phyloP scores from a whole-genome alignment of 1,140 invertebrate genomes.

The Belonocnema kinseyi region DNA sequence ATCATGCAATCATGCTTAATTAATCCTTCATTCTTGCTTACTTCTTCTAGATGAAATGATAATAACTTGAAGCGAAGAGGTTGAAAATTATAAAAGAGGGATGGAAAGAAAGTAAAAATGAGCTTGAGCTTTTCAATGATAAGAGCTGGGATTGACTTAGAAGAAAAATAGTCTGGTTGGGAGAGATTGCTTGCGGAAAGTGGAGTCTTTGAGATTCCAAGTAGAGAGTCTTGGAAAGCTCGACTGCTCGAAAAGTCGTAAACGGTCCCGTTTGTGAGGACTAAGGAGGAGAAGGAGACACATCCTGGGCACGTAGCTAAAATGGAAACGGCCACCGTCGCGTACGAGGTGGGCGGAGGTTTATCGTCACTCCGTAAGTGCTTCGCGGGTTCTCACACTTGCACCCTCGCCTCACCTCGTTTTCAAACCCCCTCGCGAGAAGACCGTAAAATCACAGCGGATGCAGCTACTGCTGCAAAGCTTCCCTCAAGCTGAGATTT shows the following conservation, averaged over 20 bases:
- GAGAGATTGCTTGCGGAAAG: background rate
- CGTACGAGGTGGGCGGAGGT: slow-evolving; percentile 52
- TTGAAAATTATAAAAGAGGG: background rate
- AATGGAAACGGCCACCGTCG: slow-evolving; percentile 50
- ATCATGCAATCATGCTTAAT: too few relatives aligned
- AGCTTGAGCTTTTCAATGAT: slow-evolving; percentile 10
- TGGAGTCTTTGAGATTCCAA: slow-evolving; percentile 21
- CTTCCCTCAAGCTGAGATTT: background rate
- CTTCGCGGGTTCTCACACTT: slow-evolving; percentile 59
- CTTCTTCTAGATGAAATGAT: too few relatives aligned
- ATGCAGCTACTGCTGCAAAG: slow-evolving; percentile 39
- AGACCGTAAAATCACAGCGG: slow-evolving; percentile 56
- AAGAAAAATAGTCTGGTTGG: slow-evolving; percentile 20
- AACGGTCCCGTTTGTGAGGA: slow-evolving; percentile 46
- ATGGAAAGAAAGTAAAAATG: background rate
- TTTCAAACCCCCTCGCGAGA: slow-evolving; percentile 27
- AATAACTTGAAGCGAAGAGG: too few relatives aligned
- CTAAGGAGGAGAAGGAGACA: slow-evolving; percentile 39
- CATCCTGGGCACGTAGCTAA: slow-evolving; percentile 52
- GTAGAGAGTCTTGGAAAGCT: background rate
- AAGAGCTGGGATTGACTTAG: slow-evolving; percentile 35
- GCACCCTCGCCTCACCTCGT: background rate
- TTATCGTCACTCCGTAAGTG: slow-evolving; percentile 64
- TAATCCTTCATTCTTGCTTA: too few relatives aligned
- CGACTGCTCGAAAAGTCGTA: slow-evolving; percentile 48